A percentile compares a stretch with the other conserved stretches of the same genome.
phyloP scores from a whole-genome alignment of 1,140 invertebrate species.

The Drosophila setifemur region DNA sequence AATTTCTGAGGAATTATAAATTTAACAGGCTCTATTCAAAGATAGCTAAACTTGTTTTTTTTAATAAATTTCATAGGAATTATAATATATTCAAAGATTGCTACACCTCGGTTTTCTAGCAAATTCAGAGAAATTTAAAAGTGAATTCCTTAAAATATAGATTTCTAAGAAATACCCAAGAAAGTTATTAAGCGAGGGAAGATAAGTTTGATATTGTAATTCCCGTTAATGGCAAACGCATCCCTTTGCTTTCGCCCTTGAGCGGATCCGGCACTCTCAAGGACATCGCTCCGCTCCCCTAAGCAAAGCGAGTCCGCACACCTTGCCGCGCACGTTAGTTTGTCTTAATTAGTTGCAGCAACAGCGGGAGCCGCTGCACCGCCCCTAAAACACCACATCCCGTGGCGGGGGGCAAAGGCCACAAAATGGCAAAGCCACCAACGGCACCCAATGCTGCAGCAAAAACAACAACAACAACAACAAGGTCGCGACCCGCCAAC shows the following conservation, averaged over 20 bases:
- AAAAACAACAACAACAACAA: constrained; percentile 6
- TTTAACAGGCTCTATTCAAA: too few species aligned
- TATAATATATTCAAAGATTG: too few species aligned
- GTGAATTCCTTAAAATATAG: too few species aligned
- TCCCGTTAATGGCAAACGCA: background rate
- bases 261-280: constrained; percentile 37
- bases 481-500: constrained; percentile 29
- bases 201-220: too few species aligned
- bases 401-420: constrained; percentile 24
- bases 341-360: constrained; percentile 74
- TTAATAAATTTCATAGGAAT: too few species aligned
- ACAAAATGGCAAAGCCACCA: constrained; percentile 45
- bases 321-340: constrained; percentile 52
- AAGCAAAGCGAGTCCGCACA: constrained; percentile 5
- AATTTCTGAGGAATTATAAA: too few species aligned
- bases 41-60: too few species aligned
- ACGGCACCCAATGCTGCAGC: constrained; percentile 13
- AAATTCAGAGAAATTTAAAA: too few species aligned
- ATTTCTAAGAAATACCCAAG: too few species aligned
- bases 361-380: constrained; percentile 19
- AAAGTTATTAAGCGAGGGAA: too few species aligned
- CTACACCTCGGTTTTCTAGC: too few species aligned
- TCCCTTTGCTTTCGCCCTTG: constrained; percentile 49
- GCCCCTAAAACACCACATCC: constrained; percentile 15
- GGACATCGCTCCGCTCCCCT: constrained; percentile 44